Conservation (phyloP, 2,797 vertebrate species). For the Glossophaga mutica region DNA sequence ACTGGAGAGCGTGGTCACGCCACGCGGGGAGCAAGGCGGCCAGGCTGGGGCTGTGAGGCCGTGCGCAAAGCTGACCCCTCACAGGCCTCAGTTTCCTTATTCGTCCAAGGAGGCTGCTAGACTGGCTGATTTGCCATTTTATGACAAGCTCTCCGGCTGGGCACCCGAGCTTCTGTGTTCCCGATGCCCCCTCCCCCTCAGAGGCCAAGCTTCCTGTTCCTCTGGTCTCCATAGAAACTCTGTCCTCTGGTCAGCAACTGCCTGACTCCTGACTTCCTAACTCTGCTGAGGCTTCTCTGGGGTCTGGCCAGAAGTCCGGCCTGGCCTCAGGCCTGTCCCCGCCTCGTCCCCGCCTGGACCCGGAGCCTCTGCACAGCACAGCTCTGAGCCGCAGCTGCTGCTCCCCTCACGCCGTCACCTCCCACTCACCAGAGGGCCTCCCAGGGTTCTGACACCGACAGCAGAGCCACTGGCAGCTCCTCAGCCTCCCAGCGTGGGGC, state of each 20-base stretch:
- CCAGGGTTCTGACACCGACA: not conserved
- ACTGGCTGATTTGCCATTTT: not conserved
- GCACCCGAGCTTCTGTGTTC: not conserved
- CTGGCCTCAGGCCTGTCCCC: not conserved
- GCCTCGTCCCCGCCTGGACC: not conserved
- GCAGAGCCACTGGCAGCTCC: not conserved
- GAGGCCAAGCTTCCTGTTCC: slow-evolving; percentile 62
- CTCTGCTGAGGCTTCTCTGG: not conserved
- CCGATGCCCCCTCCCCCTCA: not conserved
- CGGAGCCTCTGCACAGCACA: not conserved
- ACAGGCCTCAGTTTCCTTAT: not conserved
- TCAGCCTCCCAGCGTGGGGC: not conserved
- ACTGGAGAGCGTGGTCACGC: rapidly evolving
- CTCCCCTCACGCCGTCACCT: not conserved
- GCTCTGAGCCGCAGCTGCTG: not conserved
- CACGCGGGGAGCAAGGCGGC: rapidly evolving
- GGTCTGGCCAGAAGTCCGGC: not conserved
- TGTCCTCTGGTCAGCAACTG: slow-evolving; percentile 40
- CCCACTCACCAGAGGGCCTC: not conserved
- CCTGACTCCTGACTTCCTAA: slow-evolving; percentile 40
- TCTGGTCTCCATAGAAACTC: slow-evolving; percentile 61
- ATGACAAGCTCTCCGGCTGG: not conserved
- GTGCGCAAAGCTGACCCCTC: not conserved
- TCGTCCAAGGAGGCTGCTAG: not conserved
- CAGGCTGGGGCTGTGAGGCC: not conserved